Base-by-base conservation (phyloP, 2,797 vertebrate species). In the Ctenosaura bakeri region DNA sequence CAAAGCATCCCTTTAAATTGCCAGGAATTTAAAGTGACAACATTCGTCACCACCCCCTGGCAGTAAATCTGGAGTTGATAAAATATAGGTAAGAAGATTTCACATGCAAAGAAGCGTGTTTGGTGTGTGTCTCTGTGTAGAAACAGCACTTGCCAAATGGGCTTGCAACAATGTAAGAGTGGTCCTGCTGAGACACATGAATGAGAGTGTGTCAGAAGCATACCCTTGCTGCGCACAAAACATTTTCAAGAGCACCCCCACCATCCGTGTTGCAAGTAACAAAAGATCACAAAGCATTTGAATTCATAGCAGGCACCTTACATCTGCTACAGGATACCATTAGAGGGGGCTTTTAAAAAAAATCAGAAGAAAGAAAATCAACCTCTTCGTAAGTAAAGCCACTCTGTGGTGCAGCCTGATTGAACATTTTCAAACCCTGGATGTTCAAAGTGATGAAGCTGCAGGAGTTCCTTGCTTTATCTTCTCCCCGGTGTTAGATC, bases 211-310 rank as follows among this genome's bases (percentile, higher is more conserved):
- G 66, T 38, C 76, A 85, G 77, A 86, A 42, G 50, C 16, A 13
- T 9, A 1, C 29, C 13, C 4, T 89, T 54, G 90, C 32, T 94
- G 74, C 4, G 35, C 42, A 64, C 38, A 20, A 83, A 62, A 29
- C 14, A 29, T 88, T 90, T 90, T 90, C 69, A 80, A 86, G 56
- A 66, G n/a, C 92, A 90, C n/a, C 6, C 8, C 24, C 7, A 52
- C 0, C 8, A 84, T 82, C 73, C 74, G 79, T 71, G 81, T 50
- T 69, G 66, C 73, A 79, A 64, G 73, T 29, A 77, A 59, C 10
- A 86, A 76, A 1, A 5, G 77, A 91, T 38, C 0, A 0, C 46
- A 86, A 88, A 64, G 89, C 5, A 84, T 90, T 91, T 87, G 90
- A 88, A 89, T 76, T 0, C 0, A 6, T 35, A 78, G 29, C 0